Percentiles rank a stretch among this genome's conserved stretches.
Evolutionary conservation across 64 coral and sea anemone genomes (phyloP).

Genomic region (Exaiptasia diaphana): DNA sequence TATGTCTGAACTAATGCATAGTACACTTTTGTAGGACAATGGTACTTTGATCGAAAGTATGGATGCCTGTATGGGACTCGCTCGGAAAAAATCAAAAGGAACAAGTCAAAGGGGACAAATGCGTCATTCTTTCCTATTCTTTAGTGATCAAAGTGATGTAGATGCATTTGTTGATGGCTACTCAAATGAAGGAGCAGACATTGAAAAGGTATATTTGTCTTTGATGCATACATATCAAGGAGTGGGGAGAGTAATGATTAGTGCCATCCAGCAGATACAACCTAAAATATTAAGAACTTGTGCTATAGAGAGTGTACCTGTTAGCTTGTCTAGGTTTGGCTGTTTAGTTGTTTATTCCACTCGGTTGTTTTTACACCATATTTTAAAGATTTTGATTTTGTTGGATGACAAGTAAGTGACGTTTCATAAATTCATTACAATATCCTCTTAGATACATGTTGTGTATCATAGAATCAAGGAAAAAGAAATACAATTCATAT

Average conservation of each 20-base stretch:
- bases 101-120: background rate
- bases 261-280: background rate
- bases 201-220: background rate
- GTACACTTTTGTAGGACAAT: constrained; percentile 43
- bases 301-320: too few species aligned
- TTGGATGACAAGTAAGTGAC: background rate
- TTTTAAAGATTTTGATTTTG: background rate
- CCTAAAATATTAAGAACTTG: too few species aligned
- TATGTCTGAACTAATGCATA: too few species aligned
- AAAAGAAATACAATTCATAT: background rate
- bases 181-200: background rate
- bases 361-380: too few species aligned
- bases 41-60: constrained; percentile 54
- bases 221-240: background rate
- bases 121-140: constrained; percentile 11
- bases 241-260: background rate
- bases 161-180: constrained; percentile 68
- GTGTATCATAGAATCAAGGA: background rate
- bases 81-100: constrained; percentile 13
- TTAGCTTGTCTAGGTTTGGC: too few species aligned
- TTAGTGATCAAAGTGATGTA: constrained; percentile 63
- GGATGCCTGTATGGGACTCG: constrained; percentile 53
- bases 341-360: too few species aligned
- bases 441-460: background rate
- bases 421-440: background rate